phyloP scores from a whole-genome alignment of 2,113 vertebrate species.

The Cinclus mexicanus region DNA sequence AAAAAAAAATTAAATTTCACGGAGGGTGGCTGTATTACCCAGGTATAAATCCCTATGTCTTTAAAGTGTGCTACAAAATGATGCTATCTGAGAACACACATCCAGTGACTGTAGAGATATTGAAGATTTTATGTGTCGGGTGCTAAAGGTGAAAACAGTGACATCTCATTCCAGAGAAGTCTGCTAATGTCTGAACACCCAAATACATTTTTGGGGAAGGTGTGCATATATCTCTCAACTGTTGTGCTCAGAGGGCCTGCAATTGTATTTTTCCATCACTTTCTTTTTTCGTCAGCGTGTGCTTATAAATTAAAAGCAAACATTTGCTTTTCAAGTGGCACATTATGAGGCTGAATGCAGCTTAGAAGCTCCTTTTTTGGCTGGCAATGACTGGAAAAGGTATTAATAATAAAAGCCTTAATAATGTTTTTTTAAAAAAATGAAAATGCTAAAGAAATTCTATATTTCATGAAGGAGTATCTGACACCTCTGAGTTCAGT shows the following conservation, averaged over 20 bases:
- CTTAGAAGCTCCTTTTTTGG: neutral
- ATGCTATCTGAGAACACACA: neutral
- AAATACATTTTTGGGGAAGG: neutral
- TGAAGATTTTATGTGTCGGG: neutral
- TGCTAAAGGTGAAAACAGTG: neutral
- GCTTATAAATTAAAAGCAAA: neutral
- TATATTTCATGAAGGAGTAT: neutral
- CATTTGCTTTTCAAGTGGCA: neutral
- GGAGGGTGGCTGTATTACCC: rapidly evolving
- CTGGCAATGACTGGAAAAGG: neutral
- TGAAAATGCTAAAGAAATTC: neutral
- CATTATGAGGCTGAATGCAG: neutral
- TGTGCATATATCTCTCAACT: neutral
- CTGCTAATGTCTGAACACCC: neutral
- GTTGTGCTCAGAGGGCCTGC: neutral
- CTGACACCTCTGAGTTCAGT: neutral
- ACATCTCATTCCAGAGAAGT: neutral
- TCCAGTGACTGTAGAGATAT: neutral
- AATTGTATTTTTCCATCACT: neutral
- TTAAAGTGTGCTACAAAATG: neutral
- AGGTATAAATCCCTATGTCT: neutral
- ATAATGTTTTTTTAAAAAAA: neutral
- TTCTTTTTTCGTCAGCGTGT: neutral
- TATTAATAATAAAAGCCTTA: neutral
- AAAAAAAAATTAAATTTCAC: neutral